A percentile compares a stretch with the other conserved stretches of the same genome.
Evolutionary conservation across 2,113 vertebrate genomes (phyloP).

Genomic region (Brachionichthys hirsutus): DNA sequence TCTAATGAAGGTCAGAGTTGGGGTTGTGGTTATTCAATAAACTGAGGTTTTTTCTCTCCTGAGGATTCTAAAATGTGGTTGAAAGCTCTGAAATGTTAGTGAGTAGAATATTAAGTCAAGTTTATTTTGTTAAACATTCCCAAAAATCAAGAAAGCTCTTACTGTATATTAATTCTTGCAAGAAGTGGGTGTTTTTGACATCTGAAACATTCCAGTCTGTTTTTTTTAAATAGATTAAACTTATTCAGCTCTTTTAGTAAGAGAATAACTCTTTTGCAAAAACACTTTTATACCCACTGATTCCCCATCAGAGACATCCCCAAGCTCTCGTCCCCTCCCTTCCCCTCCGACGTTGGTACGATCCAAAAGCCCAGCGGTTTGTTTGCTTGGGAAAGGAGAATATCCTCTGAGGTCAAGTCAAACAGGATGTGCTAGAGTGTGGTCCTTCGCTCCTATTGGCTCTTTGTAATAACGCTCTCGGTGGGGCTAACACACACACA

Average conservation of each 20-base stretch:
- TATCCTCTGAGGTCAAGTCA: slow-evolving; percentile 78
- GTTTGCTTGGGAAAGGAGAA: slow-evolving; percentile 79
- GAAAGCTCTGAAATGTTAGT: too few relatives aligned
- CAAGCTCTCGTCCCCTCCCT: slow-evolving; percentile 62
- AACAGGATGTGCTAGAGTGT: slow-evolving; percentile 75
- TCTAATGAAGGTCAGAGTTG: too few relatives aligned
- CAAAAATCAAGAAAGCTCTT: too few relatives aligned
- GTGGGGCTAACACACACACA: slow-evolving; percentile 43
- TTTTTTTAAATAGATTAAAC: slow-evolving; percentile 12
- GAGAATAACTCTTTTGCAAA: slow-evolving; percentile 26
- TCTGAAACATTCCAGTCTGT: slow-evolving; percentile 5
- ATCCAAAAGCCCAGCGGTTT: slow-evolving; percentile 71
- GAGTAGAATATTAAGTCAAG: too few relatives aligned
- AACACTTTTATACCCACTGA: slow-evolving; percentile 40
- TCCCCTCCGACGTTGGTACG: slow-evolving; percentile 72
- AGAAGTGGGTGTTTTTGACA: neutral
- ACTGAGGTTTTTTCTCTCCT: too few relatives aligned
- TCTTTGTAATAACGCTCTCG: slow-evolving; percentile 62
- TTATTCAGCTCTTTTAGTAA: slow-evolving; percentile 29
- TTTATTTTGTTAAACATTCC: too few relatives aligned
- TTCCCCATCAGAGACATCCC: slow-evolving; percentile 62
- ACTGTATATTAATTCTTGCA: too few relatives aligned
- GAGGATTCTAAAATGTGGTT: too few relatives aligned
- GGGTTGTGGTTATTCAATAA: too few relatives aligned
- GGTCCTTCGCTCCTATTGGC: slow-evolving; percentile 70